phyloP scores from a whole-genome alignment of 2,797 vertebrate species.

The Lithobates pipiens region DNA sequence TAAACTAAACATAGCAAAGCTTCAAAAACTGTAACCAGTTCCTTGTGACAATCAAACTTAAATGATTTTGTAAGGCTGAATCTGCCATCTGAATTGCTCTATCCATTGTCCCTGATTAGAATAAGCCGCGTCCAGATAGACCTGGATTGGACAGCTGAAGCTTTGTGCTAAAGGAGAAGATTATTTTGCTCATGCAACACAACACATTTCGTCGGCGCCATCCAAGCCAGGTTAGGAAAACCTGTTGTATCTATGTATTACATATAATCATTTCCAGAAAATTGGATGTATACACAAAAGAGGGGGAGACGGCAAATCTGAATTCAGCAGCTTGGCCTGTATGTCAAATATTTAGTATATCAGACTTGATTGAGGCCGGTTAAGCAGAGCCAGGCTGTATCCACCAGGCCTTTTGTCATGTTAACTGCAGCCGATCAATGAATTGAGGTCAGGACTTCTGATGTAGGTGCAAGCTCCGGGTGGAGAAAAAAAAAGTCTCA shows the following conservation, averaged over 20 bases:
- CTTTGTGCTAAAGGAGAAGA: constrained; percentile 15
- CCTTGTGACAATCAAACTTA: neutral
- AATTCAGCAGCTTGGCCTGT: constrained; percentile 82
- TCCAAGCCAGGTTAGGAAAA: constrained; percentile 74
- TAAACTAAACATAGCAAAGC: neutral
- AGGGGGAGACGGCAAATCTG: constrained; percentile 73
- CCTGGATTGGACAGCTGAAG: neutral
- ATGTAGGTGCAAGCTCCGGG: constrained; percentile 95
- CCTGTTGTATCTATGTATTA: constrained; percentile 68
- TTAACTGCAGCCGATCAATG: constrained; percentile 94
- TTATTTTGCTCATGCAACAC: constrained; percentile 13
- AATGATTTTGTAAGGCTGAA: neutral
- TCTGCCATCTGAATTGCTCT: neutral
- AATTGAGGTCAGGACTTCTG: constrained; percentile 88
- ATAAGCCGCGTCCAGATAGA: constrained; percentile 23
- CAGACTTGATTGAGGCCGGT: constrained; percentile 89
- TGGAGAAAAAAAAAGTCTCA: constrained; percentile 87
- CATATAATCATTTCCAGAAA: constrained; percentile 67
- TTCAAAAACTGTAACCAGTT: neutral
- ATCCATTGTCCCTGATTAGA: constrained; percentile 20
- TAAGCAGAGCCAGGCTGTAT: constrained; percentile 83
- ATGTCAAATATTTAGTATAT: constrained; percentile 88
- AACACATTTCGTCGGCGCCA: constrained; percentile 5
- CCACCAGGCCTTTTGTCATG: constrained; percentile 90
- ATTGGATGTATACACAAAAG: constrained; percentile 70